These are phyloP conservation scores for Pangasius macronema DNA, from an alignment of 2,797 vertebrate genomes.

Conservation along the genomic window DNA sequence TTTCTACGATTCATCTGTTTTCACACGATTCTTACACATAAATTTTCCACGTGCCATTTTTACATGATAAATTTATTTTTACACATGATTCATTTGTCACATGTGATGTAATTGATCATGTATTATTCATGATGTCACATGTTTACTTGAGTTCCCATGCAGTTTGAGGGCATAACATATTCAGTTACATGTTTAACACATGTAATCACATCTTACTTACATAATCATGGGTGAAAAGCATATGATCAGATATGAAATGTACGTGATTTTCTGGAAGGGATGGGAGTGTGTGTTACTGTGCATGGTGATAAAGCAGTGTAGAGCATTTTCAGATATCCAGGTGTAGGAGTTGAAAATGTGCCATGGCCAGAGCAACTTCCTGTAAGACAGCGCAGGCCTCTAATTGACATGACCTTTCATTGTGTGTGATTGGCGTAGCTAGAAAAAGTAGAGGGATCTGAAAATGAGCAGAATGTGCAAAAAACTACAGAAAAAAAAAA, in stretches of 20 bases:
- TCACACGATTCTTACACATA: neutral
- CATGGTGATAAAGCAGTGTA: neutral
- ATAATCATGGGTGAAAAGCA: neutral
- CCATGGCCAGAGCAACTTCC: constrained; percentile 76
- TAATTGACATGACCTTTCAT: constrained; percentile 93
- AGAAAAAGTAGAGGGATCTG: constrained; percentile 73
- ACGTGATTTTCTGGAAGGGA: neutral
- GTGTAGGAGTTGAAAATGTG: constrained; percentile 34
- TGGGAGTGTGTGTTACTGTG: neutral
- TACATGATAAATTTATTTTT: neutral
- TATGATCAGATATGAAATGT: neutral
- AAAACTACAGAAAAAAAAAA: constrained; percentile 87
- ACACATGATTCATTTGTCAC: neutral
- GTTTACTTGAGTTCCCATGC: neutral
- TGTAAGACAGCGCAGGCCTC: constrained; percentile 79
- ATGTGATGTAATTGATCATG: neutral
- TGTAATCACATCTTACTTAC: neutral
- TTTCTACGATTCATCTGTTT: neutral
- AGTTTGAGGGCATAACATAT: neutral
- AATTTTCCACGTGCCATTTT: neutral
- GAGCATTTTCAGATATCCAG: neutral
- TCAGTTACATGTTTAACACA: neutral
- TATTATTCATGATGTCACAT: neutral
- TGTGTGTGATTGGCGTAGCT: constrained; percentile 86
- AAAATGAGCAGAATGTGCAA: constrained; percentile 85